Evolutionary conservation across 1,140 invertebrate species (phyloP).

Genomic region (Bicyclus anynana): DNA sequence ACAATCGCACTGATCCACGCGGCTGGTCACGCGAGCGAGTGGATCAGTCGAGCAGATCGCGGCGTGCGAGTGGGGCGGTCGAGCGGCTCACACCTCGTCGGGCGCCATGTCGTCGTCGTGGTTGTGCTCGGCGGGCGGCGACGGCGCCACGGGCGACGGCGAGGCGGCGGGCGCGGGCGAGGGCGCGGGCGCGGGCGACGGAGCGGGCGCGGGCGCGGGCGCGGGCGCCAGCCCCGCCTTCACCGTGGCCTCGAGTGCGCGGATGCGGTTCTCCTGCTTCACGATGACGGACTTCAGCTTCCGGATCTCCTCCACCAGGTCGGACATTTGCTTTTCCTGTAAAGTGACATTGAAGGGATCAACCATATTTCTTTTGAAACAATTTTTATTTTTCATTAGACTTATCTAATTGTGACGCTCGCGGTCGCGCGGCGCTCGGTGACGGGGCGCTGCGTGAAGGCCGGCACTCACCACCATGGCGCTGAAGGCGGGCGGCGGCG

Average conservation of each 20-base stretch:
- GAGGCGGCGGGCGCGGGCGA: constrained; percentile 21
- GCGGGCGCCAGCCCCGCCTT: constrained; percentile 35
- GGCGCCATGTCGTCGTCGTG: constrained; percentile 64
- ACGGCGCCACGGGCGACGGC: constrained; percentile 31
- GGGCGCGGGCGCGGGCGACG: constrained; percentile 20
- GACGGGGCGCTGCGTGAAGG: too few relatives aligned
- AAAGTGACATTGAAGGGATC: not conserved
- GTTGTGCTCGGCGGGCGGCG: constrained; percentile 64
- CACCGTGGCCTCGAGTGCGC: constrained; percentile 75
- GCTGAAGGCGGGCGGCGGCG: constrained; percentile 43
- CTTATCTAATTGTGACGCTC: too few relatives aligned
- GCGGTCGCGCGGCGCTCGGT: too few relatives aligned
- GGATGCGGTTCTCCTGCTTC: constrained; percentile 92
- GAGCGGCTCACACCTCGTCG: constrained; percentile 72
- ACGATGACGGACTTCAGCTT: constrained; percentile 95
- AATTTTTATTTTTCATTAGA: too few relatives aligned
- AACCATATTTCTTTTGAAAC: too few relatives aligned
- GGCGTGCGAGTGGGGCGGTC: too few relatives aligned
- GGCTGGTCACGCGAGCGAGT: too few relatives aligned
- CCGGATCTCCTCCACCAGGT: constrained; percentile 85
- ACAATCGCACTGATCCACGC: too few relatives aligned
- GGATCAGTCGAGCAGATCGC: too few relatives aligned
- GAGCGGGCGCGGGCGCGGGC: constrained; percentile 19
- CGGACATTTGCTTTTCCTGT: constrained; percentile 66
- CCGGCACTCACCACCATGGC: constrained; percentile 43